Conservation (phyloP, 2,888 invertebrate species). For the Aleiodes testaceus region DNA sequence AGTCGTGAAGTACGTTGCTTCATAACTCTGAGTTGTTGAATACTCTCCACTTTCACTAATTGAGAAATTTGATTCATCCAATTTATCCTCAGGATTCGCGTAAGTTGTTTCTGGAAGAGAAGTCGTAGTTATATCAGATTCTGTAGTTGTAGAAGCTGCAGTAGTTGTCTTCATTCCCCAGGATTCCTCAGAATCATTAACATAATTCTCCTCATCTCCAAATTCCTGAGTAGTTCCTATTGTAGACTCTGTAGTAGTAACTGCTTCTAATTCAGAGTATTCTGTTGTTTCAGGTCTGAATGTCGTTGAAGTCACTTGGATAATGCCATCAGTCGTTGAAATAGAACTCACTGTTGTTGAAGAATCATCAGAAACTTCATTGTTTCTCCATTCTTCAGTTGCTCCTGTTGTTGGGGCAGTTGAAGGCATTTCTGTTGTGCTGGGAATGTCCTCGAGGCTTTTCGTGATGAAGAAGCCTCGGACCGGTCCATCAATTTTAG, state of each 20-base stretch:
- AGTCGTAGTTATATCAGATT: not conserved
- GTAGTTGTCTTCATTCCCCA: not conserved
- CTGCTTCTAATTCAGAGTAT: constrained; percentile 13
- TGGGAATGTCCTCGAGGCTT: constrained; percentile 40
- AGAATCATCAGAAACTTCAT: not conserved
- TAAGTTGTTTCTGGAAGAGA: not conserved
- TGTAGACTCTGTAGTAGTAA: constrained; percentile 13
- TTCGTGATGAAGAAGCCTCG: constrained; percentile 56
- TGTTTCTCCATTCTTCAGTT: not conserved
- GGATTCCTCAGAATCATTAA: not conserved
- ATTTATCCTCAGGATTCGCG: not conserved
- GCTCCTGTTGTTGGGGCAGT: constrained; percentile 27
- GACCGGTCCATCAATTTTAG: constrained; percentile 30
- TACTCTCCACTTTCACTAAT: constrained; percentile 3
- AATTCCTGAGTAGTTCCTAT: not conserved
- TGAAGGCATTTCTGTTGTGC: constrained; percentile 12
- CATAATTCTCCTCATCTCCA: not conserved
- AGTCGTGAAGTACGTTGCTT: not conserved
- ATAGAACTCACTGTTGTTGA: no score
- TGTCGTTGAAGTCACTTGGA: not conserved
- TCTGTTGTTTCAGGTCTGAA: not conserved
- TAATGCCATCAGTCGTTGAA: not conserved
- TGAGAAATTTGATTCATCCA: constrained; percentile 1
- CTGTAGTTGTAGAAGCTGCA: not conserved
- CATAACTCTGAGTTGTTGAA: not conserved